Evolutionary conservation across 1,140 invertebrate genomes (phyloP), one percentile per base, ranked within the genome.

Genomic region (Globodera ellingtonae): DNA sequence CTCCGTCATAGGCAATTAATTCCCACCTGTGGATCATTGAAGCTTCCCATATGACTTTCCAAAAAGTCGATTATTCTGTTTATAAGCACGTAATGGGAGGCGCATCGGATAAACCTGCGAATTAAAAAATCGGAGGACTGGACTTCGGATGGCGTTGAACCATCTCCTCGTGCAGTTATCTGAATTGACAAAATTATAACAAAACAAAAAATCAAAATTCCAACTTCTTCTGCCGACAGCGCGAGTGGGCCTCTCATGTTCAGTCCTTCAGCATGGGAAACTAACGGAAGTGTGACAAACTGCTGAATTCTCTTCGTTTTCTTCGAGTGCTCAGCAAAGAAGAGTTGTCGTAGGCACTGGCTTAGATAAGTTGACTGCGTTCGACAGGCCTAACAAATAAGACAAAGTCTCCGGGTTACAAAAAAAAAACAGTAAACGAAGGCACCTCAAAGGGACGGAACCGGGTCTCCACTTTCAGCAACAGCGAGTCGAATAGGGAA

Each of bases 181-280:
- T 47, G 44, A 35, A 2, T 21, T 44, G 7, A 2, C 52, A n/a
- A 74, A 50, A 74, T n/a, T 15, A 15, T 0, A 13, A 75, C 18
- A 75, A 75, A 59, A 18, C 1, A 21, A 75, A 18, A 62, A 62
- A 10, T 62, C 10, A 6, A 8, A 69, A 10, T 47, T 70, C n/a
- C n/a, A 13, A 86, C 85, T 76, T 88, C 84, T 78, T 80, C 75
- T 72, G 69, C 76, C 74, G 72, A 77, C 13, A 86, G 35, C 6
- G 67, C 86, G n/a, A 79, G 79, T 9, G 86, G 79, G 21, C 77
- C 84, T 46, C 86, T 62, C 50, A 88, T 65, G 79, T 88, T 81
- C 72, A 86, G 66, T 24, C 46, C 69, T 79, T 86, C 77, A 44
- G 80, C 72, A 24, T 79, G 73, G 18, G 69, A 35, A 10, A 78